Evolutionary conservation across 2,113 vertebrate species (phyloP), one percentile per base, ranked within the genome.

Genomic region (Halichoeres trimaculatus): DNA sequence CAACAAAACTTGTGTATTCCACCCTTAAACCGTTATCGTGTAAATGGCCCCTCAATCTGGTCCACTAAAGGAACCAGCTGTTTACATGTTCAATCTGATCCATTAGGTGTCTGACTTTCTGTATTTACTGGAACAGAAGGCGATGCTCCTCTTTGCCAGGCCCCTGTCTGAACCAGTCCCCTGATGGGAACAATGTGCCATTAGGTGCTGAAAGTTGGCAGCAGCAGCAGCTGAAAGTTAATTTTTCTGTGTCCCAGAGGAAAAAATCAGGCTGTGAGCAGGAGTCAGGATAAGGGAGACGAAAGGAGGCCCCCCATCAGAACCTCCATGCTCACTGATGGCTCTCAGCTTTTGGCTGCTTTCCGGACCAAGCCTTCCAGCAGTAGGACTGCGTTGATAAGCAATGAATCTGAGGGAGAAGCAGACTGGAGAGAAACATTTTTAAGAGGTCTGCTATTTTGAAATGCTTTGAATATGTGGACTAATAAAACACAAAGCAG

Each of bases 281-380:
- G 22, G 82, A 70, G 23, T 82, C 50, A 50, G 78, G 63, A 83
- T 63, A 40, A 36, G 51, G 56, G 60, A 76, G 82, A 80, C 65
- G 60, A 78, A 78, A 85, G 82, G 76, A 74, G 47, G n/a, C 6
- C 7, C 30, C 60, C 74, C 51, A 84, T 75, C 76, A 78, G 54
- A 68, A 65, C 53, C 72, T 62, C 74, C 75, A 82, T 75, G 78
- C 64, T 72, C 35, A 23, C 70, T 80, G 83, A 90, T 84, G 55
- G 88, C 59, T 72, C 60, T 66, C 13, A 1, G 55, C 51, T 80
- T 70, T 86, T 88, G 88, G 86, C 76, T 78, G 80, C 76, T 84
- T 81, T 78, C 79, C 80, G 88, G 68, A 34, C 62, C 9, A 61
- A 53, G 50, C 6, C 17, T 58, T 76, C 71, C 80, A 65, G 60